phyloP scores from a whole-genome alignment of 2,797 vertebrate species.

The Coilia nasus region DNA sequence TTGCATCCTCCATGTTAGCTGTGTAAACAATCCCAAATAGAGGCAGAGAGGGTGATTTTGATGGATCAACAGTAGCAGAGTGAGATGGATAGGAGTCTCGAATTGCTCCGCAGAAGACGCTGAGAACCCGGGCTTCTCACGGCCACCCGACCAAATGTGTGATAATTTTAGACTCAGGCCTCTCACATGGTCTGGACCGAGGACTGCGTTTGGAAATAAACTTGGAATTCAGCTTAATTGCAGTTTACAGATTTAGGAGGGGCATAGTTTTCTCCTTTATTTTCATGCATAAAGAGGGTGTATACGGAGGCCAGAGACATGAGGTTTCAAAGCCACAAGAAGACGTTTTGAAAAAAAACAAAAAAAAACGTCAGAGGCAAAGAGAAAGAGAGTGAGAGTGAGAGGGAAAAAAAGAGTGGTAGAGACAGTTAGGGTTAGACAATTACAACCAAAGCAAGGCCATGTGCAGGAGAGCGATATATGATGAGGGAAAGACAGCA shows the following conservation, averaged over 20 bases:
- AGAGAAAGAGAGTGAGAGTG: neutral
- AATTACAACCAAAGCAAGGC: neutral
- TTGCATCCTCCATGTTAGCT: neutral
- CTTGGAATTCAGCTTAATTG: slow-evolving; percentile 85
- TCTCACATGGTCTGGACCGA: slow-evolving; percentile 83
- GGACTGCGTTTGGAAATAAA: slow-evolving; percentile 81
- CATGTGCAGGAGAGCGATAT: neutral
- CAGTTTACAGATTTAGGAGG: slow-evolving; percentile 85
- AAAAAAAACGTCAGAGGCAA: slow-evolving; percentile 70
- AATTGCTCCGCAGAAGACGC: slow-evolving; percentile 63
- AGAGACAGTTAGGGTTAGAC: neutral
- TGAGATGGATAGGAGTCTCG: neutral
- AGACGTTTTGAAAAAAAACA: slow-evolving; percentile 65
- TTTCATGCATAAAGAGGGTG: slow-evolving; percentile 84
- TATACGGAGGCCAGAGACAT: slow-evolving; percentile 79
- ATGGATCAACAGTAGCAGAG: neutral
- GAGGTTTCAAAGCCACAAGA: slow-evolving; percentile 79
- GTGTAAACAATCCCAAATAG: neutral
- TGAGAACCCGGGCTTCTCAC: slow-evolving; percentile 67
- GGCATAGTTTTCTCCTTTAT: slow-evolving; percentile 81
- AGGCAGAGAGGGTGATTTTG: neutral
- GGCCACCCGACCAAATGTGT: slow-evolving; percentile 79
- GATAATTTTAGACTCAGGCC: slow-evolving; percentile 81
- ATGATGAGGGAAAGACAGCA: neutral
- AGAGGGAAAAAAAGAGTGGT: neutral